A percentile compares a stretch with the other conserved stretches of the same genome.
Evolutionary conservation across 23 tunicate species (phyloP).

Genomic region (Oikopleura dioica): DNA sequence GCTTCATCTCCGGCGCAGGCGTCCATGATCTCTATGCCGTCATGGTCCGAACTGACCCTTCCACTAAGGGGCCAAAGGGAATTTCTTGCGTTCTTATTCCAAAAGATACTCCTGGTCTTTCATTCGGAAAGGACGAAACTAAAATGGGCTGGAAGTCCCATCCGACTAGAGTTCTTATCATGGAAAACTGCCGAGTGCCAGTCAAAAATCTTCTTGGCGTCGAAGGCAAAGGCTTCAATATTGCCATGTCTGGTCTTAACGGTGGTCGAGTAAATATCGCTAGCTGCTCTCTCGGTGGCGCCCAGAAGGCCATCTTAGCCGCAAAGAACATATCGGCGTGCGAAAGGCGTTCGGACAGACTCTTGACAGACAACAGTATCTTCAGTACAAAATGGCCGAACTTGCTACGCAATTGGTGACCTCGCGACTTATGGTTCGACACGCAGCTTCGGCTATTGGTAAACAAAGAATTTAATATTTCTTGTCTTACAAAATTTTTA

Average conservation of each 20-base stretch:
- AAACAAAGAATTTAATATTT: neutral
- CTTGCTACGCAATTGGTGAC: slow-evolving; percentile 62
- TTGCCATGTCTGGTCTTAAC: slow-evolving; percentile 92
- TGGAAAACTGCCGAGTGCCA: slow-evolving; percentile 77
- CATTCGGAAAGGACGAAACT: slow-evolving; percentile 49
- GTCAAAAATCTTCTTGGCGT: slow-evolving; percentile 33
- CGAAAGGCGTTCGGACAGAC: slow-evolving; percentile 80
- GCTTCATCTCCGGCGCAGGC: slow-evolving; percentile 89
- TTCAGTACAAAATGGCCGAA: slow-evolving; percentile 80
- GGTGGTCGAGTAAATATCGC: slow-evolving; percentile 94
- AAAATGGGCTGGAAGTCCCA: slow-evolving; percentile 96
- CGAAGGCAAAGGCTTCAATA: slow-evolving; percentile 82
- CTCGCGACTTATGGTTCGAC: slow-evolving; percentile 67
- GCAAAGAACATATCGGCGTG: slow-evolving; percentile 55
- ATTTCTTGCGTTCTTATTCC: slow-evolving; percentile 55
- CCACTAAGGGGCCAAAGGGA: slow-evolving; percentile 50
- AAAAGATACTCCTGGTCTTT: slow-evolving; percentile 47
- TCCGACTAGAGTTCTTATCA: slow-evolving; percentile 59
- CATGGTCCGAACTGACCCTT: slow-evolving; percentile 71
- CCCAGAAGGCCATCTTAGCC: slow-evolving; percentile 41
- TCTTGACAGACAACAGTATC: slow-evolving; percentile 35
- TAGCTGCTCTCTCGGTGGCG: slow-evolving; percentile 79
- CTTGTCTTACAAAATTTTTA: neutral
- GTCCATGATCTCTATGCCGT: slow-evolving; percentile 57
- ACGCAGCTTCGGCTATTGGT: slow-evolving; percentile 12